phyloP scores from a whole-genome alignment of 2,888 invertebrate species.

The Clanis bilineata region DNA sequence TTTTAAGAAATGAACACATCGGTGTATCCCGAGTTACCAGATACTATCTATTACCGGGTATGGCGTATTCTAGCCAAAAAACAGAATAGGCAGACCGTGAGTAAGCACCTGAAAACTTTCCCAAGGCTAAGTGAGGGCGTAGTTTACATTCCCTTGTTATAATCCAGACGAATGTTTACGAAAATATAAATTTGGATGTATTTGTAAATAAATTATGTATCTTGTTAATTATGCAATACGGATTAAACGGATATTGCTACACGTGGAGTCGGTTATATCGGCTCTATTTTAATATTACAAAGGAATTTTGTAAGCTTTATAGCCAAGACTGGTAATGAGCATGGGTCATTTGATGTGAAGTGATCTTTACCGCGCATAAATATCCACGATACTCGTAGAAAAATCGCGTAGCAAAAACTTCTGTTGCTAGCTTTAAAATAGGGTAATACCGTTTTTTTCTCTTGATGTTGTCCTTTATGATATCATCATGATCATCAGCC shows the following conservation, averaged over 20 bases:
- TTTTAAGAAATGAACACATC: not conserved
- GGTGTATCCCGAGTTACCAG: not conserved
- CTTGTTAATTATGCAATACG: not conserved
- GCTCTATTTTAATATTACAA: not conserved
- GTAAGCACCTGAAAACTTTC: not conserved
- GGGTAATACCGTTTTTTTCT: no score
- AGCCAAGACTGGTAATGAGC: no score
- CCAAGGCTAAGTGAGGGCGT: not conserved
- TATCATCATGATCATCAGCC: no score
- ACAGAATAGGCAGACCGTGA: not conserved
- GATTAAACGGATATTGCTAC: not conserved
- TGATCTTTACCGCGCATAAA: no score
- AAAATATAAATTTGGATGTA: not conserved
- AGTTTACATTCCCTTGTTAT: slow-evolving; percentile 8
- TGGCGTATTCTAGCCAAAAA: not conserved
- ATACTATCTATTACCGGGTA: not conserved
- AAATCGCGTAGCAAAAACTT: no score
- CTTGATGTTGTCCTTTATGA: no score
- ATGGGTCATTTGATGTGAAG: no score
- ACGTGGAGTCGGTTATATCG: not conserved
- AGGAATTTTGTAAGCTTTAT: no score
- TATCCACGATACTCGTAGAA: no score
- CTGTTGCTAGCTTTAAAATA: no score
- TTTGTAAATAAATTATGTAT: not conserved
- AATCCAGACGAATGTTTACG: not conserved